These are phyloP conservation scores for Mythimna pallens DNA, from an alignment of 2,888 invertebrate genomes.

Conservation along the genomic window DNA sequence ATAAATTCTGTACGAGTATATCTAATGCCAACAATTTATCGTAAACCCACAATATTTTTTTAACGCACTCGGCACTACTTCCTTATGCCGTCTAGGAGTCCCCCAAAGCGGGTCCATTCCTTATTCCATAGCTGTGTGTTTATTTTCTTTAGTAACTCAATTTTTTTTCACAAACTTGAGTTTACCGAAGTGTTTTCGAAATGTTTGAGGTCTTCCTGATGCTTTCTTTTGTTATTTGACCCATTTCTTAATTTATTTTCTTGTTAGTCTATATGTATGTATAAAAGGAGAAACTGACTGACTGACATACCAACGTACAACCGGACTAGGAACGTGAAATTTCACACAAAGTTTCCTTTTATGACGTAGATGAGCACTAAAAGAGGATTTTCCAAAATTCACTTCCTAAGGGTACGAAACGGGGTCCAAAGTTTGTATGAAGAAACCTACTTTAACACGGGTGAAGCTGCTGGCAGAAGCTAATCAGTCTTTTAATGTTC, in stretches of 20 bases:
- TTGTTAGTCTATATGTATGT: neutral
- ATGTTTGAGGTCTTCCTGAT: slow-evolving; percentile 39
- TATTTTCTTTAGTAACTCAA: slow-evolving; percentile 38
- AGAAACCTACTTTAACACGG: no score
- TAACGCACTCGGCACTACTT: neutral
- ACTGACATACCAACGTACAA: no score
- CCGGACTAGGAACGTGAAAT: no score
- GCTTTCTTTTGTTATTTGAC: slow-evolving; percentile 36
- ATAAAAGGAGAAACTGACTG: no score
- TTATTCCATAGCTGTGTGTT: slow-evolving; percentile 23
- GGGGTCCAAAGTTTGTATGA: no score
- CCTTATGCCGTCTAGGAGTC: neutral
- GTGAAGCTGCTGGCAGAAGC: no score
- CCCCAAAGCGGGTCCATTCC: neutral
- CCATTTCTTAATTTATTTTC: slow-evolving; percentile 7
- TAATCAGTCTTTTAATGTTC: neutral
- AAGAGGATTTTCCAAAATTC: no score
- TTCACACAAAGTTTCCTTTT: no score
- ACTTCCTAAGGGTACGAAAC: no score
- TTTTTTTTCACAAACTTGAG: slow-evolving; percentile 52
- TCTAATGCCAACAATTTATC: slow-evolving; percentile 28
- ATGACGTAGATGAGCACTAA: no score
- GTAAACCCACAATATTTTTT: slow-evolving; percentile 8
- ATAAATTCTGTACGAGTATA: slow-evolving; percentile 7
- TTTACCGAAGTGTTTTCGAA: slow-evolving; percentile 54